phyloP scores from a whole-genome alignment of 1,140 invertebrate genomes.

The Drosophila tsacasi region DNA sequence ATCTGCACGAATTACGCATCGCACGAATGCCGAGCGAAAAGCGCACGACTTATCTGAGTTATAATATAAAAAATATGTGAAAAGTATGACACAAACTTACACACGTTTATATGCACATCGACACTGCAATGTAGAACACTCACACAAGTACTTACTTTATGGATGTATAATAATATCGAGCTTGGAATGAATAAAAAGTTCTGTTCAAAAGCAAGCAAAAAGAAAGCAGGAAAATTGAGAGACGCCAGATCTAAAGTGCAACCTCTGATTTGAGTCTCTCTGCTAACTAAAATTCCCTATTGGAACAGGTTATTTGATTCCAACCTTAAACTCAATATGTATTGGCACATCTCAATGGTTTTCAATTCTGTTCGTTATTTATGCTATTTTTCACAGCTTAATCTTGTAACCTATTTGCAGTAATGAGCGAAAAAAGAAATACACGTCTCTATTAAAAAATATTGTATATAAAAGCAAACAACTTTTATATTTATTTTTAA shows the following conservation, averaged over 20 bases:
- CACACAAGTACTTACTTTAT: slow-evolving; percentile 14
- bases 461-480: too few species aligned
- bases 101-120: slow-evolving; percentile 6
- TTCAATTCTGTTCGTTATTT: not conserved
- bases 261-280: not conserved
- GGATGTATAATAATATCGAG: slow-evolving; percentile 57
- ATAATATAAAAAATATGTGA: slow-evolving; percentile 3
- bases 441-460: too few species aligned
- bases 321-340: not conserved
- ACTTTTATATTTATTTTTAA: too few species aligned
- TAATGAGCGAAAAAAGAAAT: not conserved
- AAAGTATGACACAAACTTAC: slow-evolving; percentile 3
- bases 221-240: slow-evolving; percentile 4
- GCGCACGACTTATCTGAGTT: slow-evolving; percentile 50
- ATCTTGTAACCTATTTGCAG: not conserved
- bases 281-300: not conserved
- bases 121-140: slow-evolving; percentile 17
- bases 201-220: slow-evolving; percentile 46
- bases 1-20: slow-evolving; percentile 24
- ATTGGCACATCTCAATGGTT: not conserved
- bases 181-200: slow-evolving; percentile 55
- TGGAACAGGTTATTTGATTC: not conserved
- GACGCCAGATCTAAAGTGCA: not conserved
- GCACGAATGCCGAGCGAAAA: slow-evolving; percentile 18
- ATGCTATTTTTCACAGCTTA: not conserved